Evolutionary conservation across 2,888 invertebrate genomes (phyloP), one percentile per base, ranked within the genome.

Genomic region (Deilephila elpenor): DNA sequence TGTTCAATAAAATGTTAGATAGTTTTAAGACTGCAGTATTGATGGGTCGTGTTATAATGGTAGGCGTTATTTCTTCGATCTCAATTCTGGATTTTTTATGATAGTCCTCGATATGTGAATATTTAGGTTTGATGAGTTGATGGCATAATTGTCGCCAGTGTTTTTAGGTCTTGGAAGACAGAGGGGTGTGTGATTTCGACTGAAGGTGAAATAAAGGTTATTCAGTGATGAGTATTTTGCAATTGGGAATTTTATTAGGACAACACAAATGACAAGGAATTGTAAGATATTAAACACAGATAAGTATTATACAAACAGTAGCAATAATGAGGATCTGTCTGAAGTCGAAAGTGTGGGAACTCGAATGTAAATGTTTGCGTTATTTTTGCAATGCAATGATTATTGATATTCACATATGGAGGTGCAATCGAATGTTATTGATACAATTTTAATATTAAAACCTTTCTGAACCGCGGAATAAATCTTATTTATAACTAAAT

Each of bases 401-500:
- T 17, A 56, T 19, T 17, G n/a, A 56, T 56, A 56, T 44, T 67
- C 67, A 51, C 67, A 67, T 51, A 67, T 67, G 25, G 51, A 67
- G 25, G 44, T 51, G 7, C 17, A 51, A 20, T 67, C 51, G 11
- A 25, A 67, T 25, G 51, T 20, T 51, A 67, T 20, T 51, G 20
- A 20, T 67, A 44, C 64, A 25, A 44, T 67, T 67, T 67, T 44
- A 67, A 67, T 25, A 67, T 44, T 64, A 44, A 44, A 44, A 70
- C 56, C 37, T 70, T 73, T 59, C 44, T 73, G 32, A 25, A 61
- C 37, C 60, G 59, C 14, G 67, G 32, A 51, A 60, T 70, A 56
- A 67, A 67, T 8, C 34, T 37, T 64, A 73, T 60, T 59, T 73
- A 70, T 73, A 73, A 67, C 25, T 56, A 70, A 73, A 70, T 73